Evolutionary conservation across 2,113 vertebrate genomes (phyloP), one percentile per base, ranked within the genome.

Genomic region (Miniopterus natalensis): DNA sequence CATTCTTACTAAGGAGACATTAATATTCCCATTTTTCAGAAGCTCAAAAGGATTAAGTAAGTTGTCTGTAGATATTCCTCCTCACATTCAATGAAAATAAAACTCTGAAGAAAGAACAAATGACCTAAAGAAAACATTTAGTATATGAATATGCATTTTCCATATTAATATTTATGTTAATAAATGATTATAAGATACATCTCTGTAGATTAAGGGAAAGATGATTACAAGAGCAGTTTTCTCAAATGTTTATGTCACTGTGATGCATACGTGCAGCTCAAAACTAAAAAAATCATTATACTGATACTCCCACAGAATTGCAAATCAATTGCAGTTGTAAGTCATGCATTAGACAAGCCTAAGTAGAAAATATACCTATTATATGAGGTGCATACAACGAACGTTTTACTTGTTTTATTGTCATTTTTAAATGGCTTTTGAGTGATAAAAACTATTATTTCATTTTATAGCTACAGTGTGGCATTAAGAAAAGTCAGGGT

Each of bases 261-360:
- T 83, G 94, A 90, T 91, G 45, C 59, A 93, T 70, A 88, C 80
- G 90, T 68, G 87, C 49, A 97, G 80, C 65, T 92, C 21, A 93
- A 87, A 68, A 96, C 49, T 88, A 89, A 87, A 98, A 97, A 97
- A 97, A 96, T 96, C 96, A 66, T 97, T 98, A 95, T 3, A 91
- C 53, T 88, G 49, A 95, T 94, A 96, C 63, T 97, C 80, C 85
- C 96, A 90, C 78, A 97, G 84, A 97, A 97, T 1, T 94, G 94
- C 96, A 97, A 98, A 97, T 97, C 86, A 95, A 57, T 88, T 97
- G 78, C 63, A 94, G 68, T 59, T 96, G 31, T 97, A 97, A 97
- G 71, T 96, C 0, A 0, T 90, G 86, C 88, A 92, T 93, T 96
- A 97, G 77, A 81, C 95, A 98, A 97, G 74, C 0, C 18, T 71